These are phyloP conservation scores for Halisarca cf. caerulea DNA, from an alignment of 37 sponge, comb jelly and placozoan species.

Conservation along the genomic window DNA sequence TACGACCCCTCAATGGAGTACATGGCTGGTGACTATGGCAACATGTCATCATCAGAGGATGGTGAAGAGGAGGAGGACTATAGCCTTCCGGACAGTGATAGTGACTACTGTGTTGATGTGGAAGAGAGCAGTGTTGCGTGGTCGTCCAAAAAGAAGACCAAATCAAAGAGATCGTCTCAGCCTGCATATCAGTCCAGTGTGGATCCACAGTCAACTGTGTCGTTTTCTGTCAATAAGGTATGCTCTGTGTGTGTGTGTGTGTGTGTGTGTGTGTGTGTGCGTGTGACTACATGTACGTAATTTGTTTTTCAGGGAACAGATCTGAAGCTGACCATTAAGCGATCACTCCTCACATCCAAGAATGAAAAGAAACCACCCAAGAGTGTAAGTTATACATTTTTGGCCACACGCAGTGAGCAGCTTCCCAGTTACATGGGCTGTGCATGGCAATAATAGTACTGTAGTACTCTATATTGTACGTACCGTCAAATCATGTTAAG, in stretches of 20 bases:
- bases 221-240: slow-evolving; percentile 17
- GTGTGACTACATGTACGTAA: neutral
- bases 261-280: slow-evolving; percentile 3
- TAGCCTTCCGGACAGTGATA: neutral
- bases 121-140: neutral
- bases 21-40: neutral
- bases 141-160: neutral
- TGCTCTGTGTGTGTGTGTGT: neutral
- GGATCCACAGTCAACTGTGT: neutral
- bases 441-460: too few relatives aligned
- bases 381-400: slow-evolving; percentile 18
- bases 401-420: too few relatives aligned
- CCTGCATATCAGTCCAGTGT: neutral
- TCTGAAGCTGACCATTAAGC: slow-evolving; percentile 9
- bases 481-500: too few relatives aligned
- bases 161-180: neutral
- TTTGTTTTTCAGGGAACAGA: neutral
- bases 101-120: slow-evolving; percentile 1
- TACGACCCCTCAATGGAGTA: neutral
- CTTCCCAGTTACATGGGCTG: too few relatives aligned
- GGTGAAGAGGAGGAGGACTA: neutral
- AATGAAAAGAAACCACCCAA: neutral
- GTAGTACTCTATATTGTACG: too few relatives aligned
- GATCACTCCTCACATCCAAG: neutral
- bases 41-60: neutral